Base-by-base conservation (phyloP, 2,797 vertebrate genomes). In the Hydrocynus forskahlii region DNA sequence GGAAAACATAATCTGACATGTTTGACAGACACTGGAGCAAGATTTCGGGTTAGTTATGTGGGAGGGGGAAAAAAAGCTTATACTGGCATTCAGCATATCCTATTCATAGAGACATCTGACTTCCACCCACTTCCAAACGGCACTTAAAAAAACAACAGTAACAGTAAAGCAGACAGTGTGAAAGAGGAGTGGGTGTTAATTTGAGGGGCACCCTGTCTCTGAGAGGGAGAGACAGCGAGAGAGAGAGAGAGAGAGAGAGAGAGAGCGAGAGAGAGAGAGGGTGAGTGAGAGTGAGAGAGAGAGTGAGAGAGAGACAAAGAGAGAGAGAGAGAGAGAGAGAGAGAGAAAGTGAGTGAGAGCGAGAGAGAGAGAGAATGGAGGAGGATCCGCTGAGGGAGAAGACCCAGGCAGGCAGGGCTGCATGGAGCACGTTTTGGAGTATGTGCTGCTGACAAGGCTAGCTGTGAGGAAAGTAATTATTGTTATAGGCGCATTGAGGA, bases 81-180 rank as follows among this genome's bases (percentile, higher is more conserved):
- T 59, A 4, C 62, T 62, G 21, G 52, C 40, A 25, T 43, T 25
- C 66, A 80, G 3, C 17, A 5, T 29, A 19, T 38, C 59, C 76
- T 85, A 81, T 84, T 83, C 50, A 74, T 81, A 74, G 79, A 81
- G 29, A 79, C 72, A 81, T 80, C 75, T 74, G 66, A 77, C 64
- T 81, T 71, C 80, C 59, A 38, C 83, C 79, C 82, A 80, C 83
- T 75, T 79, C 68, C 76, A 74, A 81, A 79, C 83, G 79, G 78
- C 76, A 79, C 57, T 38, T 76, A 70, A 54, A 55, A 76, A 63
- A 57, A 69, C 63, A 80, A 81, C 60, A 73, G 40, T 38, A 85
- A 78, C 25, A 14, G 6, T 35, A 55, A 63, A 64, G 52, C 64
- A 70, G 64, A 55, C 75, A 48, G 66, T 59, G 67, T 59, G 69